Conservation (phyloP, 2,113 vertebrate species). For the Lophotis ruficrista region DNA sequence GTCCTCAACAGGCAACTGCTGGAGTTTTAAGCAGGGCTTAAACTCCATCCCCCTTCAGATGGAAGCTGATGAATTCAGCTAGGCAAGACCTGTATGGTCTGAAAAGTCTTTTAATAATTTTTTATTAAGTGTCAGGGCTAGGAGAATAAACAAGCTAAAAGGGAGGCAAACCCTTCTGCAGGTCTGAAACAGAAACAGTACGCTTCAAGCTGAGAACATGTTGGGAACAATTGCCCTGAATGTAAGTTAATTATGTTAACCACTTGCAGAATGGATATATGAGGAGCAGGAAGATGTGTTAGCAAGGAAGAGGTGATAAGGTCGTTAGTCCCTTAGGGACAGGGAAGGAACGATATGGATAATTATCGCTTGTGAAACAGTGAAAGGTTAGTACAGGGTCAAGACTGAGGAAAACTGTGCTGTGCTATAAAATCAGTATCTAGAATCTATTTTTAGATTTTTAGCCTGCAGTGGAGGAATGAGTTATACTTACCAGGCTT, state of each 20-base stretch:
- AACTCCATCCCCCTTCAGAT: not conserved
- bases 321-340: not conserved
- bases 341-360: not conserved
- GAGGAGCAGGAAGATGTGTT: not conserved
- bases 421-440: not conserved
- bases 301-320: not conserved
- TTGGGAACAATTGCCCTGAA: not conserved
- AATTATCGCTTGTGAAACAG: not conserved
- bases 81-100: not conserved
- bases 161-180: not conserved
- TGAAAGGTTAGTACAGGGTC: not conserved
- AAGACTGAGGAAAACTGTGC: not conserved
- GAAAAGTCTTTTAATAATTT: not conserved
- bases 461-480: not conserved
- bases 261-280: not conserved
- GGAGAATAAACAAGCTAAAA: not conserved
- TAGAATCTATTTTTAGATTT: not conserved
- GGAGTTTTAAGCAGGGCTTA: not conserved
- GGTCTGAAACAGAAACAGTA: not conserved
- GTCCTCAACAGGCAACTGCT: not conserved
- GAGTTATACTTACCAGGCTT: not conserved
- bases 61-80: not conserved
- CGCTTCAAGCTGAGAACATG: not conserved
- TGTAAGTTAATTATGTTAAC: not conserved
- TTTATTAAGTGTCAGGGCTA: not conserved